Percentiles rank a stretch among this genome's conserved stretches.
phyloP scores from a whole-genome alignment of 2,888 invertebrate species.

The Agonopterix subpropinquella region DNA sequence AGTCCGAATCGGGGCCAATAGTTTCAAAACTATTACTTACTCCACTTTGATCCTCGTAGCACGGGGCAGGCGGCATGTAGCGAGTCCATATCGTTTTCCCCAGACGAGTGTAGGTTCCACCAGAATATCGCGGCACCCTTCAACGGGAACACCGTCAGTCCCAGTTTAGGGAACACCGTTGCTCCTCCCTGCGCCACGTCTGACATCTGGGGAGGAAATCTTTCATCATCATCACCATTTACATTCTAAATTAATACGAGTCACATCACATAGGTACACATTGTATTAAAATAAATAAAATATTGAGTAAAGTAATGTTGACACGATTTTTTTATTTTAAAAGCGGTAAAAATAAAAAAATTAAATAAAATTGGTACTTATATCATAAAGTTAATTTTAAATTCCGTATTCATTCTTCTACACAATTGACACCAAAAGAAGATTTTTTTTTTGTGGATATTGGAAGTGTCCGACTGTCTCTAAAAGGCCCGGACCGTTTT shows the following conservation, averaged over 20 bases:
- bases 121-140: slow-evolving; percentile 96
- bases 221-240: background rate
- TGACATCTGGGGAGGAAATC: slow-evolving; percentile 84
- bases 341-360: background rate
- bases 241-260: too few species aligned
- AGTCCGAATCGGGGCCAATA: too few species aligned
- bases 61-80: slow-evolving; percentile 98
- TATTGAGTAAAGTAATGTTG: background rate
- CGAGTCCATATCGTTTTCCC: slow-evolving; percentile 93
- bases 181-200: slow-evolving; percentile 98
- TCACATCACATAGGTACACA: too few species aligned
- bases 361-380: too few species aligned
- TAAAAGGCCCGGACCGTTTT: too few species aligned
- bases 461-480: background rate
- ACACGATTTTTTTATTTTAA: background rate
- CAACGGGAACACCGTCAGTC: slow-evolving; percentile 89
- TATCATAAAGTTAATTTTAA: background rate
- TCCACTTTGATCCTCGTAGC: slow-evolving; percentile 98
- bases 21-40: slow-evolving; percentile 70
- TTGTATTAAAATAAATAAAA: too few species aligned
- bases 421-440: too few species aligned
- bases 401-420: background rate
- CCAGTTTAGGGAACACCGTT: slow-evolving; percentile 95
- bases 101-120: slow-evolving; percentile 93
- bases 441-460: background rate